A percentile compares a stretch with the other conserved stretches of the same genome.
Conservation (phyloP, 2,888 invertebrate species). For the Drosophila parthenogenetica region DNA sequence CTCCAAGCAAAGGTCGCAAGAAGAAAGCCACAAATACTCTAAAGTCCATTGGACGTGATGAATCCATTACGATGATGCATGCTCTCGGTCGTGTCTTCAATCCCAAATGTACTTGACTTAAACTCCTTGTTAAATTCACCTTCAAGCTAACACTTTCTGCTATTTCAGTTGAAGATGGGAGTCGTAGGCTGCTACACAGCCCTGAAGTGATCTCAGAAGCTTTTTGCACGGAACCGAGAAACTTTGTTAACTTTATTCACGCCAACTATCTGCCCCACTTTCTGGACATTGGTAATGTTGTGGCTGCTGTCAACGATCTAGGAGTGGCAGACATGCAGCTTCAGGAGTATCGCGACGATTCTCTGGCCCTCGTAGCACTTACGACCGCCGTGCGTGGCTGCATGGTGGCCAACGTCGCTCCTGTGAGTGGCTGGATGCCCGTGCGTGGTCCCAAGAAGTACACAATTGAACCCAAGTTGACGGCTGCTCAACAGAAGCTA, state of each 20-base stretch:
- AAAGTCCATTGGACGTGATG: constrained; percentile 88
- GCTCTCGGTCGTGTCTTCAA: constrained; percentile 91
- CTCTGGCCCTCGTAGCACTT: constrained; percentile 86
- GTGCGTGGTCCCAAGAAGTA: constrained; percentile 86
- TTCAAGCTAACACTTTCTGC: no score
- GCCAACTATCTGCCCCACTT: constrained; percentile 92
- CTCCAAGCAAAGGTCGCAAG: constrained; percentile 52
- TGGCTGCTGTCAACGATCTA: constrained; percentile 88
- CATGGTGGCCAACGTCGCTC: constrained; percentile 90
- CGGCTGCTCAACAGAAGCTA: constrained; percentile 44
- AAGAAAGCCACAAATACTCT: constrained; percentile 68
- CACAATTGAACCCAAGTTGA: constrained; percentile 22
- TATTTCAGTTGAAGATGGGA: constrained; percentile 60
- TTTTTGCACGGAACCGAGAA: constrained; percentile 88
- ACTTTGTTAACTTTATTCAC: constrained; percentile 89
- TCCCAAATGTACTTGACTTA: constrained; percentile 88
- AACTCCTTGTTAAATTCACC: neutral
- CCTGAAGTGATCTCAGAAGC: constrained; percentile 89
- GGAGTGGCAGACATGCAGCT: constrained; percentile 90
- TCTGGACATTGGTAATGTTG: constrained; percentile 87
- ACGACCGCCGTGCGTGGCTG: constrained; percentile 89
- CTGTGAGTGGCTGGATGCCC: constrained; percentile 90
- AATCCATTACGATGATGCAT: constrained; percentile 90
- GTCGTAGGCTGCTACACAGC: constrained; percentile 87
- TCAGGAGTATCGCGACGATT: constrained; percentile 87